These are phyloP conservation scores for Drosophila erecta DNA, from an alignment of 1,140 invertebrate genomes.

Conservation along the genomic window DNA sequence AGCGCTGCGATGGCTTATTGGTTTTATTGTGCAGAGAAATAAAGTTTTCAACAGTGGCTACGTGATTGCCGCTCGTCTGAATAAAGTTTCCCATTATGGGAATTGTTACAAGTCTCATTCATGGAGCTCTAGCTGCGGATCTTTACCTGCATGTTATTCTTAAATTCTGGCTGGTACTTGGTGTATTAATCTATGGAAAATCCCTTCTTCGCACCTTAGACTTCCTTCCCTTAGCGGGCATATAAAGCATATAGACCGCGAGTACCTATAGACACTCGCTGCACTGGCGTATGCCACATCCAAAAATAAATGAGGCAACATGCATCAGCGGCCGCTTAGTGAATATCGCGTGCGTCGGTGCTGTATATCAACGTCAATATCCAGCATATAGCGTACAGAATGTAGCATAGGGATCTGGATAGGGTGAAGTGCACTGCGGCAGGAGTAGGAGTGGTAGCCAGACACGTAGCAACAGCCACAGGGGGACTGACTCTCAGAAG, in stretches of 20 bases:
- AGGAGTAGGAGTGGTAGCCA: conserved; percentile 69
- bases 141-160: neutral
- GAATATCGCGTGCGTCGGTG: conserved; percentile 74
- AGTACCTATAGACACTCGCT: conserved; percentile 23
- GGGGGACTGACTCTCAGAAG: conserved; percentile 40
- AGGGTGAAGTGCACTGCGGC: conserved; percentile 67
- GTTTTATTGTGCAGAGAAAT: conserved; percentile 40
- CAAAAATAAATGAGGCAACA: conserved; percentile 77
- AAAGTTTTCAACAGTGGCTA: conserved; percentile 50
- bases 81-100: conserved; percentile 27
- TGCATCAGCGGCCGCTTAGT: conserved; percentile 50
- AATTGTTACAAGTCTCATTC: conserved; percentile 4
- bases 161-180: too few relatives aligned
- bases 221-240: conserved; percentile 2
- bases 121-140: neutral
- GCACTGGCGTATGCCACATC: conserved; percentile 51
- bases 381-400: conserved; percentile 55
- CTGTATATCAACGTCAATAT: conserved; percentile 84
- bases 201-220: conserved; percentile 11
- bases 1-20: conserved; percentile 51
- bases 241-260: conserved; percentile 9
- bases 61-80: conserved; percentile 18
- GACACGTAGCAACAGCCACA: conserved; percentile 62
- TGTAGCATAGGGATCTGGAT: conserved; percentile 45
- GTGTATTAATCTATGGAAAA: neutral